Conservation (phyloP, 2,113 vertebrate genomes). For the Clupea harengus region DNA sequence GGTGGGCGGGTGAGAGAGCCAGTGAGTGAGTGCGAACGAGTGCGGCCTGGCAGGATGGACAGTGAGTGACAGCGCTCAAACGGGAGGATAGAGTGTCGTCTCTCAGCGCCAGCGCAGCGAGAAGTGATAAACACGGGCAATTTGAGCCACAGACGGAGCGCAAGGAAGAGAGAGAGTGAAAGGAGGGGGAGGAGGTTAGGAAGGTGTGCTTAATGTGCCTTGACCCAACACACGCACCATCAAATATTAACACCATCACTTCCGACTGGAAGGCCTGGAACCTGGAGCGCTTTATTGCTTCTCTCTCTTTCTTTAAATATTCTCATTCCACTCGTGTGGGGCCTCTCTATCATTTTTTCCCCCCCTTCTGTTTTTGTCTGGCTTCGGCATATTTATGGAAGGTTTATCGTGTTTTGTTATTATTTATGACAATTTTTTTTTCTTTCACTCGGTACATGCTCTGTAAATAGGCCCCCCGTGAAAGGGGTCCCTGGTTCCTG, state of each 20-base stretch:
- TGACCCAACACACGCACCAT: constrained; percentile 70
- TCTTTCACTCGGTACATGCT: constrained; percentile 33
- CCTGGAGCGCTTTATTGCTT: background rate
- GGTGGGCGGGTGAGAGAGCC: background rate
- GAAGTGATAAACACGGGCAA: constrained; percentile 92
- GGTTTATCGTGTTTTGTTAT: constrained; percentile 67
- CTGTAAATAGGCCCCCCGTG: constrained; percentile 67
- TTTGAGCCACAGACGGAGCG: constrained; percentile 83
- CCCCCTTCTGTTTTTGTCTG: constrained; percentile 44
- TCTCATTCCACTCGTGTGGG: constrained; percentile 53
- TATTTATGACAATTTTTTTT: constrained; percentile 65
- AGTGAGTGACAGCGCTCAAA: constrained; percentile 88
- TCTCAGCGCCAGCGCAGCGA: constrained; percentile 82
- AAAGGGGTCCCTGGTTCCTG: constrained; percentile 58
- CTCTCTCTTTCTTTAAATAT: constrained; percentile 54
- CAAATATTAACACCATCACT: constrained; percentile 67
- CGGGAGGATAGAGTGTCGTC: constrained; percentile 85
- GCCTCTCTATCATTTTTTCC: constrained; percentile 43
- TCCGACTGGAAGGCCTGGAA: constrained; percentile 47
- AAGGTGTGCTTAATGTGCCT: constrained; percentile 86
- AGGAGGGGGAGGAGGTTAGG: constrained; percentile 80
- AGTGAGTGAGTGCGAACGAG: constrained; percentile 38
- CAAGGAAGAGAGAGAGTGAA: constrained; percentile 74
- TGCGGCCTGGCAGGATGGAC: constrained; percentile 65
- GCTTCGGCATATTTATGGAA: constrained; percentile 67